A percentile compares a stretch with the other conserved stretches of the same genome.
Conservation (phyloP, 2,797 vertebrate species). For the Thripadectes ignobilis region DNA sequence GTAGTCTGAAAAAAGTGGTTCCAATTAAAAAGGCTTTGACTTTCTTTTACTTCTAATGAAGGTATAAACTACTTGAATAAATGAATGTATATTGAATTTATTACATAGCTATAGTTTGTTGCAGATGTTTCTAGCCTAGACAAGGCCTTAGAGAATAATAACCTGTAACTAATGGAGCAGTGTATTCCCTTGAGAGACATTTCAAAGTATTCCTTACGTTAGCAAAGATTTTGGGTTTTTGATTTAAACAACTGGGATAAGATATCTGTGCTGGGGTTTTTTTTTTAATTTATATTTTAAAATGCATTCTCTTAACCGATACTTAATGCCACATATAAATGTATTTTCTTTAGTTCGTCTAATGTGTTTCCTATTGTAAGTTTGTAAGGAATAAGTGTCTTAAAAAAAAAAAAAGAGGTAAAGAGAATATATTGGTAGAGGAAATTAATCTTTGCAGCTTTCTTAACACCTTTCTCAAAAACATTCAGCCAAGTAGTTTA, state of each 20-base stretch:
- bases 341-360: not conserved
- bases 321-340: not conserved
- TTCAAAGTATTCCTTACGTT: not conserved
- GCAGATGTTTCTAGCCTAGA: not conserved
- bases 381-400: not conserved
- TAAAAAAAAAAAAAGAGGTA: not conserved
- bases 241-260: not conserved
- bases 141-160: not conserved
- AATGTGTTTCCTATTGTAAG: not conserved
- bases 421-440: not conserved
- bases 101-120: not conserved
- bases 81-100: not conserved
- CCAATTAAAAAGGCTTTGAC: not conserved
- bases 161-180: not conserved
- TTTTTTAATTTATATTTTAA: not conserved
- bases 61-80: not conserved
- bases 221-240: not conserved
- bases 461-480: not conserved
- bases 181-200: not conserved
- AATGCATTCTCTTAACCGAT: not conserved
- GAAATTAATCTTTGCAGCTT: not conserved
- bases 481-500: not conserved
- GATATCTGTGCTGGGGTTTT: not conserved
- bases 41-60: not conserved
- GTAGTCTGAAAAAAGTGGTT: not conserved